Percentiles rank a stretch among this genome's conserved stretches.
phyloP scores from a whole-genome alignment of 2,113 vertebrate species.

The Lophotis ruficrista region DNA sequence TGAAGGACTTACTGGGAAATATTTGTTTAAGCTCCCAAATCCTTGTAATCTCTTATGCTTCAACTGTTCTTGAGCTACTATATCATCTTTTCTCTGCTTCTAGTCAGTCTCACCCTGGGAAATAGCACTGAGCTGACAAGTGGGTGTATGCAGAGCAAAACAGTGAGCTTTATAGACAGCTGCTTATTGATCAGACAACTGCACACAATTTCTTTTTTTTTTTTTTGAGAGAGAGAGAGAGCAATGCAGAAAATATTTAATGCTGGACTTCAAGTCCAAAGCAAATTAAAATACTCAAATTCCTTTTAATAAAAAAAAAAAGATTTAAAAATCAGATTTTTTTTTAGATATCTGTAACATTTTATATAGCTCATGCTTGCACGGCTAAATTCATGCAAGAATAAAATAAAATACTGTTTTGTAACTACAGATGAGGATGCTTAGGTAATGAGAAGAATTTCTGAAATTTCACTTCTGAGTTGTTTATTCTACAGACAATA shows the following conservation, averaged over 20 bases:
- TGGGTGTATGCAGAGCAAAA: not conserved
- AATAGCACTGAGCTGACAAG: not conserved
- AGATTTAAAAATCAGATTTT: not conserved
- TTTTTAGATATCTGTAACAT: not conserved
- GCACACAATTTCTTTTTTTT: not conserved
- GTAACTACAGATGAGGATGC: not conserved
- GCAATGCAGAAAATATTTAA: not conserved
- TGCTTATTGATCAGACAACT: not conserved
- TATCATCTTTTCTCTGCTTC: not conserved
- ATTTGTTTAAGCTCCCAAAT: conserved; percentile 29
- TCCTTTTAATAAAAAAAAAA: not conserved
- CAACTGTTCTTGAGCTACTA: not conserved
- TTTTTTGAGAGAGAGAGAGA: not conserved
- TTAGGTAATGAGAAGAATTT: conserved; percentile 47
- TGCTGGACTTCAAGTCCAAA: not conserved
- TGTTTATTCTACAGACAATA: conserved; percentile 38
- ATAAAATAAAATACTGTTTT: conserved; percentile 37
- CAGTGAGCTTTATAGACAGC: not conserved
- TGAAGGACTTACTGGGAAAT: not conserved
- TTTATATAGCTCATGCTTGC: conserved; percentile 44
- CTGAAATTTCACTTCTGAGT: not conserved
- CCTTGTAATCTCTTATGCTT: not conserved
- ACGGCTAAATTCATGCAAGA: conserved; percentile 61
- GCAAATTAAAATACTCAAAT: not conserved
- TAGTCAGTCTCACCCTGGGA: not conserved